Evolutionary conservation across 2,888 invertebrate species (phyloP), one percentile per base, ranked within the genome.

Genomic region (Brachycybe producta): DNA sequence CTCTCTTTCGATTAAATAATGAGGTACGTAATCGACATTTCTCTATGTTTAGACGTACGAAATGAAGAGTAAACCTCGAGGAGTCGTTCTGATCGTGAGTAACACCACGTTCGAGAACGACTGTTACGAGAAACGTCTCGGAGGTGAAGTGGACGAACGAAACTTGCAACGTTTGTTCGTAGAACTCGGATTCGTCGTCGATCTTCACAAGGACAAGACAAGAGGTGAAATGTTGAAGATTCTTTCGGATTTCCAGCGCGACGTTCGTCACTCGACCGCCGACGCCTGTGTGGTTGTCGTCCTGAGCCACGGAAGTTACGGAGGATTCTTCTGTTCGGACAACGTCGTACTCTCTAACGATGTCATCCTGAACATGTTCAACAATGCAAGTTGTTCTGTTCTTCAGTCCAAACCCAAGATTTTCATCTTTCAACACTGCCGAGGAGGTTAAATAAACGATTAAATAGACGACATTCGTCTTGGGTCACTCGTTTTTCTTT

Each of bases 341-440:
- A 43, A 48, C 11, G 41, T 15, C 1, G 36, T 24, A 30, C 34
- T 57, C 11, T 21, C 23, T 3, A 35, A 54, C 15, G 52, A 56
- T 23, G 38, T 40, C 17, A 52, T 57, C 30, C 28, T 57, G 1
- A 40, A 49, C n/a, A 35, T 34, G 5, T 57, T 57, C 41, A 56
- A 57, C 39, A 57, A 57, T 43, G 28, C 24, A 23, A 54, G 52
- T 30, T 57, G 57, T 21, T 49, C 36, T 13, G 8, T 27, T 8
- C 39, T 57, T 13, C 42, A 50, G 5, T 41, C 48, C 13, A 55
- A 56, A 35, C 57, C 57, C 5, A 57, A 57, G 28, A 13, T 57
- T n/a, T 57, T 57, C 28, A 56, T 57, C 32, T 50, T 57, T 24
- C 57, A 56, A 50, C 55, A 56, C 23, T 57, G 57, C 42, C 47